phyloP scores from a whole-genome alignment of 2,888 invertebrate genomes.

The Clitarchus hookeri region DNA sequence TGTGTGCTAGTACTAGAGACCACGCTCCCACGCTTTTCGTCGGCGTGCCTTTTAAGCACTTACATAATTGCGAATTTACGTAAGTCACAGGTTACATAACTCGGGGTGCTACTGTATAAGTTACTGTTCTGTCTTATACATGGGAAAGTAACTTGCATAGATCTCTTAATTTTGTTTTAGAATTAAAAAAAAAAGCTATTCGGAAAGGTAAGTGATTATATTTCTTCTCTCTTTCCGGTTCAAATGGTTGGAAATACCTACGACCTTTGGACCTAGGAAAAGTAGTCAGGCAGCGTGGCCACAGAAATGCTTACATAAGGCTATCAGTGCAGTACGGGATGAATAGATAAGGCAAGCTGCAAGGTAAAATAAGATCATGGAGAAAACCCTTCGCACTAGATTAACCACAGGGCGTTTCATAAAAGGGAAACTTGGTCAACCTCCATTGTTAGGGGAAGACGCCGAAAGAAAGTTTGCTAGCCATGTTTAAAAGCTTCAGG shows the following conservation, averaged over 20 bases:
- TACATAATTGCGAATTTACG: neutral
- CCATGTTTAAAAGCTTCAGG: constrained; percentile 5
- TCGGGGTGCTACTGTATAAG: neutral
- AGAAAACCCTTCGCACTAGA: neutral
- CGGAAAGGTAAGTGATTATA: neutral
- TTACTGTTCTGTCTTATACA: neutral
- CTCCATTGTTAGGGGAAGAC: neutral
- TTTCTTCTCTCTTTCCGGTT: neutral
- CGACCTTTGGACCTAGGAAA: neutral
- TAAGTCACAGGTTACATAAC: neutral
- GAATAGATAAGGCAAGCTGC: neutral
- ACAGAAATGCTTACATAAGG: neutral
- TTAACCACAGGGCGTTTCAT: neutral
- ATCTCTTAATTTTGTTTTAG: neutral
- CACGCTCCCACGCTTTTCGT: neutral
- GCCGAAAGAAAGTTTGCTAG: neutral
- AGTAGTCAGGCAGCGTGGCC: neutral
- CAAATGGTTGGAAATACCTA: neutral
- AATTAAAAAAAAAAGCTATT: neutral
- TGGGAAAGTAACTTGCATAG: neutral
- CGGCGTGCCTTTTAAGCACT: neutral
- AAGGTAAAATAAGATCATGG: neutral
- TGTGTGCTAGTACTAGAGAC: neutral
- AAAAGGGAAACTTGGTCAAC: neutral
- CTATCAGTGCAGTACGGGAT: neutral